phyloP scores from a whole-genome alignment of 2,888 invertebrate genomes.

The Lysandra coridon region DNA sequence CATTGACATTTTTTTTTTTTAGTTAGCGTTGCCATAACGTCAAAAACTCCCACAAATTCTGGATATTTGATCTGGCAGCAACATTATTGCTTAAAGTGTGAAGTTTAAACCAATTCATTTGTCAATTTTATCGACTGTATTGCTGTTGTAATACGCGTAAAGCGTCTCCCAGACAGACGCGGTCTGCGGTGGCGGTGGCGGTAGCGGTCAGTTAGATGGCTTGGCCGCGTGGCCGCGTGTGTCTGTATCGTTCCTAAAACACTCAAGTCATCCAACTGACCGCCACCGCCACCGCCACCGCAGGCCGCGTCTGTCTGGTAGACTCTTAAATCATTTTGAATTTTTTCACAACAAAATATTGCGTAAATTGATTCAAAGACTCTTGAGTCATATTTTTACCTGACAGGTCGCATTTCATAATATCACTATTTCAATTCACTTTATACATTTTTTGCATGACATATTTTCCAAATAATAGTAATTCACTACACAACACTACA shows the following conservation, averaged over 20 bases:
- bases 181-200: too few relatives aligned
- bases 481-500: conserved; percentile 13
- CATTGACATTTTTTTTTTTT: background rate
- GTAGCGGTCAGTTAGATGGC: too few relatives aligned
- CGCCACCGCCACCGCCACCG: too few relatives aligned
- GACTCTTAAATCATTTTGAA: too few relatives aligned
- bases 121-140: background rate
- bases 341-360: background rate
- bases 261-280: too few relatives aligned
- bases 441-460: background rate
- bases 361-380: background rate
- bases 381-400: background rate
- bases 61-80: background rate
- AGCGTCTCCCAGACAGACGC: too few relatives aligned
- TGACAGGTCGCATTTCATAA: background rate
- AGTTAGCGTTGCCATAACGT: background rate
- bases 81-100: background rate
- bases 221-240: too few relatives aligned
- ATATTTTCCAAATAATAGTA: background rate
- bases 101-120: background rate
- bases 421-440: background rate
- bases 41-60: background rate
- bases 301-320: too few relatives aligned
- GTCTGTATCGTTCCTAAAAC: too few relatives aligned
- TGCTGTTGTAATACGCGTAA: background rate